Evolutionary conservation across 2,113 vertebrate species (phyloP).

Genomic region (Pelodiscus sinensis): DNA sequence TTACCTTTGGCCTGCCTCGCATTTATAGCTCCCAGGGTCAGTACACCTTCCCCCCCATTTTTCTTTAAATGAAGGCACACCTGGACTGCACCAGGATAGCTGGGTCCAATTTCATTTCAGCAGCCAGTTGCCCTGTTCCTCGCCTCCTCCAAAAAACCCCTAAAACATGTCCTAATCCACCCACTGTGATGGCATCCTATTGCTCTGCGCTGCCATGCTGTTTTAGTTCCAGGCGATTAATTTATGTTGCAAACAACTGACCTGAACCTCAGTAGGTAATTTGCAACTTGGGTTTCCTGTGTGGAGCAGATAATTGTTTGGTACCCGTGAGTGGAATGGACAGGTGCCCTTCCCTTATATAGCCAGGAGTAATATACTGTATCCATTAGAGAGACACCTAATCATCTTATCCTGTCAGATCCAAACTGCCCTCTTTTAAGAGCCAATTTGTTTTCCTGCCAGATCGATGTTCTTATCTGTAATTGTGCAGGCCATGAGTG

Average conservation of each 20-base stretch:
- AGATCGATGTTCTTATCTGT: constrained; percentile 78
- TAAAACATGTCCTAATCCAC: background rate
- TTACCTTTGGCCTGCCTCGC: background rate
- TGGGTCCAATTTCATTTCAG: background rate
- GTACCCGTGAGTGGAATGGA: constrained; percentile 9
- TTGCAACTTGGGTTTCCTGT: background rate
- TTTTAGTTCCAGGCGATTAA: background rate
- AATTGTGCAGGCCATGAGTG: constrained; percentile 65
- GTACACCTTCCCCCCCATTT: background rate
- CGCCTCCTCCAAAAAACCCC: background rate
- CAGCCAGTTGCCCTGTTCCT: background rate
- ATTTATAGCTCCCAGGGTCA: background rate
- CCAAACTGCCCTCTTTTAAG: constrained; percentile 73
- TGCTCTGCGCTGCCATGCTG: background rate
- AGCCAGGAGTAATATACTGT: constrained; percentile 45
- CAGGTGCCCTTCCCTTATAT: constrained; percentile 9
- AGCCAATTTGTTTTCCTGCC: constrained; percentile 78
- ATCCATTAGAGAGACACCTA: constrained; percentile 69
- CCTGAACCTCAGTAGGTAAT: background rate
- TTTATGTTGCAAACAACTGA: background rate
- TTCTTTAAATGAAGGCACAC: background rate
- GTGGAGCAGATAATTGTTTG: background rate
- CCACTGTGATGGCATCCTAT: background rate
- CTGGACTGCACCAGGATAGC: background rate
- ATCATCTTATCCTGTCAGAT: constrained; percentile 75